Base-by-base conservation (phyloP, 2,113 vertebrate genomes). In the Microtus richardsoni region DNA sequence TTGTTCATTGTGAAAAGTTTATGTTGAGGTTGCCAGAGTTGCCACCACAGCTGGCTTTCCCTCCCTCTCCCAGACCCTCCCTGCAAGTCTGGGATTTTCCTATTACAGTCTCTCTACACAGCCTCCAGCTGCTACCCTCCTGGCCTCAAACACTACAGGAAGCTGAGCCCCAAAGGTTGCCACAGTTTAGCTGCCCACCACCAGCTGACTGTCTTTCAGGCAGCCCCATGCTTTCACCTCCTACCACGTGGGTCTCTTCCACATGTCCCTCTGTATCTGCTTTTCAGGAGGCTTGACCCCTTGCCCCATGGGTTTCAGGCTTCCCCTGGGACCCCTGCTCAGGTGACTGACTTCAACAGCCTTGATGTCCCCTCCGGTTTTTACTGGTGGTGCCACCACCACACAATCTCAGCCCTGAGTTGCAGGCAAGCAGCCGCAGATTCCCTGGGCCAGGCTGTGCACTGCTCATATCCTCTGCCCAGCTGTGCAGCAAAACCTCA, bases 371-470 rank as follows among this genome's bases (percentile, higher is more conserved):
- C 5, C 66, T 36, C 66, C 17, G 2, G 33, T 14, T 16, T 36
- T 33, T 3, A 17, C 22, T 64, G 24, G 0, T 16, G 12, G 0
- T 7, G 33, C 6, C 7, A 6, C 66, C 5, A 14, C 2, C 5
- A 14, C 66, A 30, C 66, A 33, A 13, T 70, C 66, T 70, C 66
- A 36, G 66, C 30, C 2, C 33, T 0, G 5, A 70, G 14, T 16
- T 70, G 14, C 14, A 70, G 14, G 66, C 66, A 33, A 33, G 5
- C 33, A 70, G 5, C 33, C 5, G 0, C 5, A 70, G 30, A 0
- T 36, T 14, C 33, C 66, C 30, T 70, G 33, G 33, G 66, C 30
- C 66, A 70, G 66, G 5, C 30, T 33, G 33, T 70, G 66, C 5
- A 70, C 66, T 33, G 14, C 30, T 33, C 66, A 17, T 7, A 36